These are phyloP conservation scores for Abramis brama DNA, from an alignment of 2,113 vertebrate species.

Conservation along the genomic window DNA sequence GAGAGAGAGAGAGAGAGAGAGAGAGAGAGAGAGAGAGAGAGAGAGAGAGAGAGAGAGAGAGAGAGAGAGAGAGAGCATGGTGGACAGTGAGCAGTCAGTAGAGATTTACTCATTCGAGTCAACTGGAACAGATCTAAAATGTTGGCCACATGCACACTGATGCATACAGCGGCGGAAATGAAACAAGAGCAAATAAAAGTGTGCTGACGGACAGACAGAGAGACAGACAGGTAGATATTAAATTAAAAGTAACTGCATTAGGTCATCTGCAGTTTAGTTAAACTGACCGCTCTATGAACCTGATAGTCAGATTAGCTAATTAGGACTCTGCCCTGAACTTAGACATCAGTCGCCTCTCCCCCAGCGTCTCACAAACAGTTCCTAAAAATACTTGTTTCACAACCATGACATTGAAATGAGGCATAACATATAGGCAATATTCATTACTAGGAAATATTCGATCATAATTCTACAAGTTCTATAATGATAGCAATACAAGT, in stretches of 20 bases:
- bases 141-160: conserved; percentile 8
- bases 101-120: conserved; percentile 38
- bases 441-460: background rate
- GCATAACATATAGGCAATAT: background rate
- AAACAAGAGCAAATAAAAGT: background rate
- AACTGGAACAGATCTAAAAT: conserved; percentile 10
- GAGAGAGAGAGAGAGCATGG: conserved; percentile 25
- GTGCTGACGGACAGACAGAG: background rate
- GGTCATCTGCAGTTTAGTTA: background rate
- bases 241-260: background rate
- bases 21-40: background rate
- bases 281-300: conserved; percentile 23
- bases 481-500: background rate
- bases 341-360: background rate
- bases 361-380: background rate
- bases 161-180: background rate
- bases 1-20: no score
- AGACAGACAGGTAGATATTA: background rate
- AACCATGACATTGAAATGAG: background rate
- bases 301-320: background rate
- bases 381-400: background rate
- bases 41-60: background rate
- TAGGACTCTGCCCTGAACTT: conserved; percentile 13
- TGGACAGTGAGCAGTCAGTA: conserved; percentile 30
- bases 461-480: background rate